phyloP scores from a whole-genome alignment of 2,113 vertebrate genomes.

The Alectura lathami region DNA sequence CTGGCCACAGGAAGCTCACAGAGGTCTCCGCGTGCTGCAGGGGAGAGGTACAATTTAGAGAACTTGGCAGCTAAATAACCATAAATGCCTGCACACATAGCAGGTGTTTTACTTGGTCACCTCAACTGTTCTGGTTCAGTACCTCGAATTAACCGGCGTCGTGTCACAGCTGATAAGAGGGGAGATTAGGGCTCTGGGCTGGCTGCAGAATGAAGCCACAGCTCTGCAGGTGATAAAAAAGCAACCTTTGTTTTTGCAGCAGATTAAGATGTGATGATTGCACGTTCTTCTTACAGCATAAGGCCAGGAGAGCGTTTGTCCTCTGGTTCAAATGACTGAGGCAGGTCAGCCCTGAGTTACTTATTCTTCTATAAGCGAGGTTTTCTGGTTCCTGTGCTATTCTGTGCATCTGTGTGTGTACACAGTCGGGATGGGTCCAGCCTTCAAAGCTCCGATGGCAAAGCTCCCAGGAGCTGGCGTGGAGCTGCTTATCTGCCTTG shows the following conservation, averaged over 20 bases:
- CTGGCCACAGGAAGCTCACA: neutral
- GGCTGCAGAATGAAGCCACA: neutral
- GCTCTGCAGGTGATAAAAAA: neutral
- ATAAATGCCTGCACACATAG: neutral
- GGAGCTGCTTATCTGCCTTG: neutral
- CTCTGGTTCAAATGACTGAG: neutral
- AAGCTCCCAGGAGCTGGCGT: neutral
- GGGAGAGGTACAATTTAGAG: neutral
- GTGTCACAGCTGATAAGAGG: neutral
- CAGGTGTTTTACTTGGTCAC: neutral
- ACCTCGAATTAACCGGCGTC: neutral
- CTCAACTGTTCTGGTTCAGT: neutral
- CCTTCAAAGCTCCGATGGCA: neutral
- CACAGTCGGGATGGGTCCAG: neutral
- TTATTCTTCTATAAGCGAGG: neutral
- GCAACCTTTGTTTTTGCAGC: neutral
- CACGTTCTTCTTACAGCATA: fast-evolving
- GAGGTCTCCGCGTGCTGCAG: neutral
- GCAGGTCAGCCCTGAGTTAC: neutral
- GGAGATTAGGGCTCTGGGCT: neutral
- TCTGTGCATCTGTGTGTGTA: fast-evolving
- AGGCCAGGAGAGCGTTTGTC: neutral
- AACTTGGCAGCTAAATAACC: neutral
- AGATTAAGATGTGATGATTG: neutral
- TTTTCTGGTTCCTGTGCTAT: neutral